phyloP scores from a whole-genome alignment of 2,113 vertebrate genomes.

The Syrrhaptes paradoxus region DNA sequence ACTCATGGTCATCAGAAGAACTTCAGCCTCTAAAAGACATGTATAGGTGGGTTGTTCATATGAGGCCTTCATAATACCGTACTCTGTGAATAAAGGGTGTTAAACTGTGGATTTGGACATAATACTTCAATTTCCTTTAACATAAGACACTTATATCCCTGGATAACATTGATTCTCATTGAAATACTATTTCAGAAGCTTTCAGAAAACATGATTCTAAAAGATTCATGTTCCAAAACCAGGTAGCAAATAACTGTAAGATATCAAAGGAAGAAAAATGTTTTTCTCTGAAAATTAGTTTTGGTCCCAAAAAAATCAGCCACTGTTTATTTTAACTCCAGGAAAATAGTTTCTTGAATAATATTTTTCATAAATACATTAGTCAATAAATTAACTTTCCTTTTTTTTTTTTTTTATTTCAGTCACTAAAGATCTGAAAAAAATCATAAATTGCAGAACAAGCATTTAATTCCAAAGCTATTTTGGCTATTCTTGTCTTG shows the following conservation, averaged over 20 bases:
- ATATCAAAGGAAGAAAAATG: neutral
- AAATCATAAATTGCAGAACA: neutral
- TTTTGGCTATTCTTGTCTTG: neutral
- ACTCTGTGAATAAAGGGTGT: neutral
- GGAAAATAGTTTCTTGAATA: neutral
- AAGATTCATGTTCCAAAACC: neutral
- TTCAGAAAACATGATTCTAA: neutral
- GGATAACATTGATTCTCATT: neutral
- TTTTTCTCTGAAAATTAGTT: neutral
- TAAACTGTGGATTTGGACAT: neutral
- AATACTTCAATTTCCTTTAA: neutral
- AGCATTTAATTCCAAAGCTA: neutral
- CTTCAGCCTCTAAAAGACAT: neutral
- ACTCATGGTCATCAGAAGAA: neutral
- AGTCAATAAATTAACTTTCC: neutral
- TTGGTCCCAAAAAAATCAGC: neutral
- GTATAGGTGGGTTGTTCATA: accelerated
- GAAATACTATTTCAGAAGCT: neutral
- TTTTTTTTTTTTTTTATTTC: neutral
- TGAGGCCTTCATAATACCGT: neutral
- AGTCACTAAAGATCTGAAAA: neutral
- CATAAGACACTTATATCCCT: too few relatives aligned
- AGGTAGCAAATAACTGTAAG: neutral
- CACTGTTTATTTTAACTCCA: neutral
- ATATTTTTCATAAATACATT: neutral